Conservation (phyloP, 2,797 vertebrate genomes). For the Chromis chromis region DNA sequence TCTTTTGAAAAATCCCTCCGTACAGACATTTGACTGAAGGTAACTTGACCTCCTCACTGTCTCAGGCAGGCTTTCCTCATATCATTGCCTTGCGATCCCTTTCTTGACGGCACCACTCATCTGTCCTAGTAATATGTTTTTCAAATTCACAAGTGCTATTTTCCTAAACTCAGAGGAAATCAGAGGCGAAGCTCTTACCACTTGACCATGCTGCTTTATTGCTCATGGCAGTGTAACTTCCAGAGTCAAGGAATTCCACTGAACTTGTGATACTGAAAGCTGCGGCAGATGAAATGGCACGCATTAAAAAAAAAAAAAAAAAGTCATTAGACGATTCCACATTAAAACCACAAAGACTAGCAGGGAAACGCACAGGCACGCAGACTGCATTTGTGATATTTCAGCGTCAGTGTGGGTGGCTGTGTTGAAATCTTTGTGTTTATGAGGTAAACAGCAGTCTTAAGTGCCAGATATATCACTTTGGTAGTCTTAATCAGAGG, state of each 20-base stretch:
- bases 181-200: slow-evolving; percentile 26
- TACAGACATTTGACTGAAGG: slow-evolving; percentile 43
- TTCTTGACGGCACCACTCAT: slow-evolving; percentile 41
- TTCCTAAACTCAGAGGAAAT: slow-evolving; percentile 54
- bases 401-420: slow-evolving; percentile 71
- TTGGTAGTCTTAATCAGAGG: slow-evolving; percentile 80
- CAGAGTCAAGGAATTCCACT: slow-evolving; percentile 28
- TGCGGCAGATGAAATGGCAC: slow-evolving; percentile 35
- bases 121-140: slow-evolving; percentile 40
- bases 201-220: slow-evolving; percentile 43
- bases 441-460: slow-evolving; percentile 80
- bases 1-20: slow-evolving; percentile 46
- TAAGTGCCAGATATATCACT: slow-evolving; percentile 82
- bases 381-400: slow-evolving; percentile 62
- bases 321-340: slow-evolving; percentile 35
- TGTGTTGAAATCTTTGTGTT: slow-evolving; percentile 74
- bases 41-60: slow-evolving; percentile 38
- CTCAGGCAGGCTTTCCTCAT: slow-evolving; percentile 20
- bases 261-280: slow-evolving; percentile 38
- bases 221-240: slow-evolving; percentile 28
- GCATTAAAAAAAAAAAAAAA: slow-evolving; percentile 23
- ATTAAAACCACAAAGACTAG: slow-evolving; percentile 48
- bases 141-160: slow-evolving; percentile 48
- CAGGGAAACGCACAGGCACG: slow-evolving; percentile 29
- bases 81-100: slow-evolving; percentile 5